Percentiles rank a stretch among this genome's conserved stretches.
phyloP scores from a whole-genome alignment of 2,113 vertebrate genomes.

The Puntigrus tetrazona region DNA sequence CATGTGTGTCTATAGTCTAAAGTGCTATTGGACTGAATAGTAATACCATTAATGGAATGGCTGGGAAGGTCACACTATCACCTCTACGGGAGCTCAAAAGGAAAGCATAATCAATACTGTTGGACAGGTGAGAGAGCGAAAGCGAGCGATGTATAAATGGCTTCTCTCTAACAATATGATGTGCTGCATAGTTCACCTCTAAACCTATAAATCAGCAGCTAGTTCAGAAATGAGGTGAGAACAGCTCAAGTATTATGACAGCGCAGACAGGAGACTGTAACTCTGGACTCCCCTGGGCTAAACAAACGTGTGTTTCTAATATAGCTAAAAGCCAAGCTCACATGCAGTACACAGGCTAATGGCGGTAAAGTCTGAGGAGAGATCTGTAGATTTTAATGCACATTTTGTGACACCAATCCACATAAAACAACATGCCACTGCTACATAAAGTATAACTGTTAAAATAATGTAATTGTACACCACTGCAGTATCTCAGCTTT shows the following conservation, averaged over 20 bases:
- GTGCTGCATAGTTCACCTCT: constrained; percentile 45
- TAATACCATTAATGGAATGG: constrained; percentile 66
- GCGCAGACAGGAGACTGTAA: constrained; percentile 35
- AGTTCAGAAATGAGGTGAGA: constrained; percentile 39
- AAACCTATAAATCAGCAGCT: constrained; percentile 54
- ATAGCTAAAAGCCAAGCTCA: constrained; percentile 34
- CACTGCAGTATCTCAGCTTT: not conserved
- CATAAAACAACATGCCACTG: not conserved
- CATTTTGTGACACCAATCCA: not conserved
- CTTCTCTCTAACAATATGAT: constrained; percentile 48
- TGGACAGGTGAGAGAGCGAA: constrained; percentile 53
- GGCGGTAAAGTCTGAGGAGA: constrained; percentile 18
- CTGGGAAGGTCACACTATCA: constrained; percentile 62
- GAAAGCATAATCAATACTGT: constrained; percentile 53
- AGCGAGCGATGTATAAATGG: constrained; percentile 55
- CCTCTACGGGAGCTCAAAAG: constrained; percentile 53
- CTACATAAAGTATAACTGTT: not conserved
- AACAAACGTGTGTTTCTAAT: constrained; percentile 33
- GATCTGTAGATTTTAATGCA: constrained; percentile 2
- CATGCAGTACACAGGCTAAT: constrained; percentile 14
- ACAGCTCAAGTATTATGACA: constrained; percentile 32
- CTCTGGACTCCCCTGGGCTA: constrained; percentile 31
- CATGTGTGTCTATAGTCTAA: constrained; percentile 29
- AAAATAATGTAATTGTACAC: not conserved
- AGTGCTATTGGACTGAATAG: constrained; percentile 58